phyloP scores from a whole-genome alignment of 2,797 vertebrate species.

The Delichon dasypus region DNA sequence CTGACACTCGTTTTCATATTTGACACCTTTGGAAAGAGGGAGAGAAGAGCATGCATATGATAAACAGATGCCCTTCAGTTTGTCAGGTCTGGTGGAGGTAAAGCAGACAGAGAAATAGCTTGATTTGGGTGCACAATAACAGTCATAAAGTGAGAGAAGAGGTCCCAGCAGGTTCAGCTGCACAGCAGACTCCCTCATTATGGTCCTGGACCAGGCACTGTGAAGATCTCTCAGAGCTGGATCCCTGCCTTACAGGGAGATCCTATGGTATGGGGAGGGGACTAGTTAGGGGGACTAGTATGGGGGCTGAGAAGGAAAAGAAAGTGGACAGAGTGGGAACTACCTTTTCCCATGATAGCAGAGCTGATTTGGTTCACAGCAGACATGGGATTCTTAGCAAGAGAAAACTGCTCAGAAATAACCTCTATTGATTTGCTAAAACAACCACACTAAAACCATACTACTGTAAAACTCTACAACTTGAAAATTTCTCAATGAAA shows the following conservation, averaged over 20 bases:
- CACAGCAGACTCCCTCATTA: background rate
- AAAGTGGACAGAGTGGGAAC: background rate
- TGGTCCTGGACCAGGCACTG: background rate
- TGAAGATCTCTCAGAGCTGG: background rate
- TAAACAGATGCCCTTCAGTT: background rate
- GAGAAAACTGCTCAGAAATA: background rate
- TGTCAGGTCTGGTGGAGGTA: background rate
- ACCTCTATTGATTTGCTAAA: background rate
- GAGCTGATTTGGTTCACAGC: background rate
- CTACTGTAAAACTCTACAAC: background rate
- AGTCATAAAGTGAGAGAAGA: background rate
- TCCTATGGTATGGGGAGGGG: accelerated
- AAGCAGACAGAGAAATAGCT: background rate
- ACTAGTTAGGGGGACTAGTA: no score
- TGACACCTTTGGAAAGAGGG: background rate
- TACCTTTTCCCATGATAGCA: accelerated
- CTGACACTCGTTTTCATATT: background rate
- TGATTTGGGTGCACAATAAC: background rate
- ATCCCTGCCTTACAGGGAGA: background rate
- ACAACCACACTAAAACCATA: background rate
- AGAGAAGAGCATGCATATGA: background rate
- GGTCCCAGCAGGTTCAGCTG: background rate
- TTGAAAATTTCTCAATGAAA: background rate
- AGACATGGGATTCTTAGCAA: background rate
- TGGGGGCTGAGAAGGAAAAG: background rate